Conservation (phyloP, 1,140 invertebrate genomes). For the Camponotus pennsylvanicus region DNA sequence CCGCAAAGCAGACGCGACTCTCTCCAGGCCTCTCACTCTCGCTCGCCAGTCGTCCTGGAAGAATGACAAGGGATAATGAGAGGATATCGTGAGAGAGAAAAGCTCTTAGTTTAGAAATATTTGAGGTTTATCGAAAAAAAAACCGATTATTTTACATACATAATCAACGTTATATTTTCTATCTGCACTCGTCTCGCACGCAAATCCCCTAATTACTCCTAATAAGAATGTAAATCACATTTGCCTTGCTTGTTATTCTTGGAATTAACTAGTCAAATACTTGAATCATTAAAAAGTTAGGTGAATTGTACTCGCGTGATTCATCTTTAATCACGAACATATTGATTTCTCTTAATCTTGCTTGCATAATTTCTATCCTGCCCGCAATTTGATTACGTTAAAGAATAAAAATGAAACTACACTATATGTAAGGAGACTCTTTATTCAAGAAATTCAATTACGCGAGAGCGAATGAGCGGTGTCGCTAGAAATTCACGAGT, state of each 20-base stretch:
- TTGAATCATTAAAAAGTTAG: neutral
- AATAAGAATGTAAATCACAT: constrained; percentile 34
- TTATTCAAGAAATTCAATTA: neutral
- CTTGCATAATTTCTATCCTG: neutral
- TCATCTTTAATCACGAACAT: neutral
- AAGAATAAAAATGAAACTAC: neutral
- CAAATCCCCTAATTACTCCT: constrained; percentile 44
- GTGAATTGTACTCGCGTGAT: neutral
- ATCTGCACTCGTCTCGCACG: constrained; percentile 19
- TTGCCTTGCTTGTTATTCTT: neutral
- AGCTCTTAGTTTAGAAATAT: neutral
- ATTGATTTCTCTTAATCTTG: neutral
- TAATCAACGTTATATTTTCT: neutral
- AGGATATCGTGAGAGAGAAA: neutral
- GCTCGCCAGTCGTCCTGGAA: constrained; percentile 87
- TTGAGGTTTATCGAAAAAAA: neutral
- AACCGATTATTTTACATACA: neutral
- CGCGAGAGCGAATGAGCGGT: neutral
- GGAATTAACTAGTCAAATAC: constrained; percentile 31
- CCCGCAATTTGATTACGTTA: no score
- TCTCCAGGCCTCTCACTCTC: constrained; percentile 87
- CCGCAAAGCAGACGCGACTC: constrained; percentile 86
- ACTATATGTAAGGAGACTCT: neutral
- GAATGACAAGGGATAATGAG: constrained; percentile 6
- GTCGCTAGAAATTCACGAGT: constrained; percentile 44